phyloP scores from a whole-genome alignment of 1,140 invertebrate genomes.

The Potamilus streckersoni region DNA sequence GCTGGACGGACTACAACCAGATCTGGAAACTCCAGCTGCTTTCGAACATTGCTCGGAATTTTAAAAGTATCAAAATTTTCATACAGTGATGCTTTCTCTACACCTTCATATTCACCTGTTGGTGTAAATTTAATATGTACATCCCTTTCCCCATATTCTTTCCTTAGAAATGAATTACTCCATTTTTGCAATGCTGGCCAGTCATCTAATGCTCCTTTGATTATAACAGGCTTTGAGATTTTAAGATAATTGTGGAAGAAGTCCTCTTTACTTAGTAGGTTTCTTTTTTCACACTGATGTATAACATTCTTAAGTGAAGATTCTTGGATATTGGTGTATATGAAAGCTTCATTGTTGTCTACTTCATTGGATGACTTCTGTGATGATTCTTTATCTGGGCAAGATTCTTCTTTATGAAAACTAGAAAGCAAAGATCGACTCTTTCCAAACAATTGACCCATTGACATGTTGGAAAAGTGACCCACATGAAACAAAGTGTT shows the following conservation, averaged over 20 bases:
- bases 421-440: background rate
- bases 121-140: constrained; percentile 63
- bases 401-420: background rate
- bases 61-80: constrained; percentile 46
- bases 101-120: constrained; percentile 61
- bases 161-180: constrained; percentile 53
- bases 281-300: constrained; percentile 52
- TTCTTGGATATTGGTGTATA: constrained; percentile 11
- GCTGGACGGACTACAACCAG: constrained; percentile 63
- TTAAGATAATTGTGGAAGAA: constrained; percentile 61
- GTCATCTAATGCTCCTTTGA: constrained; percentile 45
- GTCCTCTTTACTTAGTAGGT: constrained; percentile 33
- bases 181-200: constrained; percentile 61
- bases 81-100: constrained; percentile 53
- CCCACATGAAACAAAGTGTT: constrained; percentile 43
- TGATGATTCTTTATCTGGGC: background rate
- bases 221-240: constrained; percentile 60
- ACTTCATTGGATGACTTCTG: background rate
- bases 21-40: constrained; percentile 56
- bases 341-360: background rate
- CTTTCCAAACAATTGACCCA: background rate
- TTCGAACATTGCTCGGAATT: constrained; percentile 47
- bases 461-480: constrained; percentile 28
- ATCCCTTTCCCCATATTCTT: constrained; percentile 45
- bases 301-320: constrained; percentile 12